Evolutionary conservation across 2,888 invertebrate species (phyloP).

Genomic region (Mimachlamys varia): DNA sequence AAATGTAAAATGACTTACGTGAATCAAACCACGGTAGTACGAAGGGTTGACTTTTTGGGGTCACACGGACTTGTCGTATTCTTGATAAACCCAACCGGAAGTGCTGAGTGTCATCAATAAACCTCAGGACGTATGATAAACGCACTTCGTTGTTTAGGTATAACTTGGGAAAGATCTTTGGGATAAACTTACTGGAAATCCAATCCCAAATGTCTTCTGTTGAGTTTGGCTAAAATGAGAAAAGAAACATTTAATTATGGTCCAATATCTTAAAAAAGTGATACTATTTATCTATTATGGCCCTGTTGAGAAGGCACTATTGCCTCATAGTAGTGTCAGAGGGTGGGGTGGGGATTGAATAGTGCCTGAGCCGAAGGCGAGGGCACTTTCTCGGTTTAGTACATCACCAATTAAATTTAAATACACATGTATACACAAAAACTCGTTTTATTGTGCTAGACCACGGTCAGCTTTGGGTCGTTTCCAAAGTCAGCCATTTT

Average conservation of each 20-base stretch:
- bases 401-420: too few species aligned
- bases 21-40: neutral
- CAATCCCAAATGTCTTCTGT: conserved; percentile 50
- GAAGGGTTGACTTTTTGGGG: neutral
- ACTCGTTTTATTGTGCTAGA: too few species aligned
- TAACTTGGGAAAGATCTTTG: conserved; percentile 43
- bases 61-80: conserved; percentile 56
- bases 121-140: conserved; percentile 56
- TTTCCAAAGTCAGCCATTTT: too few species aligned
- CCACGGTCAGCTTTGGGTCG: too few species aligned
- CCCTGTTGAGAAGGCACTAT: too few species aligned
- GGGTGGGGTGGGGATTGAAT: too few species aligned
- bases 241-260: neutral
- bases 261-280: too few species aligned
- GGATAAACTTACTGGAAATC: conserved; percentile 43
- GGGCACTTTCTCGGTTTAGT: too few species aligned
- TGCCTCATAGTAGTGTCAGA: too few species aligned
- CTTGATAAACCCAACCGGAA: conserved; percentile 54
- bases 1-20: neutral
- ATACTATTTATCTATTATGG: too few species aligned
- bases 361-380: too few species aligned
- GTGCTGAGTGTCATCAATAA: conserved; percentile 50
- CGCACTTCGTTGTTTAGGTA: conserved; percentile 49
- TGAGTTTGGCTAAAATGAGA: conserved; percentile 43
- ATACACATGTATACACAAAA: too few species aligned